Conservation (phyloP, 2,888 invertebrate genomes). For the Tachina lurida region DNA sequence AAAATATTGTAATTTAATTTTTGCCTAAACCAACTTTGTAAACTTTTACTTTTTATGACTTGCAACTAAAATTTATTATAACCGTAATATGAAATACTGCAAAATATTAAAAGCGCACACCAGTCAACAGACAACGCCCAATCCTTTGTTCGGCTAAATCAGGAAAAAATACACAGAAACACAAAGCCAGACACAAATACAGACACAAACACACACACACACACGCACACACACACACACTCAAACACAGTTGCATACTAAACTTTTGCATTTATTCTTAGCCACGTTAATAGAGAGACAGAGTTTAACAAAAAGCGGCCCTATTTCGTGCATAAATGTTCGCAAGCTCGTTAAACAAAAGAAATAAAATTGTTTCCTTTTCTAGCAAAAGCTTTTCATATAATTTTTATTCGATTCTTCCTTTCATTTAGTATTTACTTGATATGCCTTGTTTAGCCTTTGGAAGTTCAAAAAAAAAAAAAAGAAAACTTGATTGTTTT, state of each 20-base stretch:
- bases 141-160: conserved; percentile 64
- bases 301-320: conserved; percentile 33
- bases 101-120: conserved; percentile 5
- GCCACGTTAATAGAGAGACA: conserved; percentile 52
- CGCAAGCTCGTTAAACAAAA: conserved; percentile 50
- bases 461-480: conserved; percentile 20
- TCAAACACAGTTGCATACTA: conserved; percentile 28
- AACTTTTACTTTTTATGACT: conserved; percentile 58
- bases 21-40: background rate
- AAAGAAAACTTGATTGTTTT: conserved; percentile 44
- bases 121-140: conserved; percentile 68
- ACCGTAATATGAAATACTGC: conserved; percentile 21
- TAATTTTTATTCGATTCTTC: conserved; percentile 43
- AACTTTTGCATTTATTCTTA: conserved; percentile 44
- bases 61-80: conserved; percentile 3
- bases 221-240: background rate
- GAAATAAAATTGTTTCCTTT: conserved; percentile 54
- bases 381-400: conserved; percentile 56
- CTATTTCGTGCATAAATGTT: conserved; percentile 30
- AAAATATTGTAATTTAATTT: background rate
- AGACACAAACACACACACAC: background rate
- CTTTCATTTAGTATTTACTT: conserved; percentile 19
- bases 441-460: conserved; percentile 37
- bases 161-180: conserved; percentile 11
- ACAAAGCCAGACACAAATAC: background rate